Base-by-base conservation (phyloP, 1,140 invertebrate species). In the Aradophagus sp. region DNA sequence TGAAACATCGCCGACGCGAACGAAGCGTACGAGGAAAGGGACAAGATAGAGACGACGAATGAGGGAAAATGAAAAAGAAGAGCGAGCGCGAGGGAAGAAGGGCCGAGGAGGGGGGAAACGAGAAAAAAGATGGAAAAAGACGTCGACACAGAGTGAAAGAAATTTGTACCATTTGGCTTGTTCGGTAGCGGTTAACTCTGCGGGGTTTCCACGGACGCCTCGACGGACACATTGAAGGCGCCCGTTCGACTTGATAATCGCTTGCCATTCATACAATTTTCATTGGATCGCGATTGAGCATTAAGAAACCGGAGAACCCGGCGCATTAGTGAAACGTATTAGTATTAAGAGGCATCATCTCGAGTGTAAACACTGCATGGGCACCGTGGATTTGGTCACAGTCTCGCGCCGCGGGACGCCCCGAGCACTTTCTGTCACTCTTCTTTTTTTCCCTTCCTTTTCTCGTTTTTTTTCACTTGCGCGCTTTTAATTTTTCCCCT, bases 241-340 rank as follows among this genome's bases (percentile, higher is more conserved):
- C 77, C 82, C 83, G 83, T 67, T 86, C 83, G 84, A 85, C 82
- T 84, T 80, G 83, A 86, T 86, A 86, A 86, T 86, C 84, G 84
- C 78, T 76, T 77, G 78, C 78, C 82, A 83, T 84, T 83, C 84
- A 83, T 86, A 81, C 76, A 84, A 80, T 83, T 86, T 85, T 86
- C 84, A 86, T 86, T 86, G 83, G 84, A 86, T 86, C 84, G 82
- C 83, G 82, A 86, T 86, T 84, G 83, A 85, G 84, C 84, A 85
- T 84, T 85, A 85, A 85, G 80, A 71, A 78, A 77, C 72, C 71
- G 69, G 75, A 69, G 65, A 76, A 75, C 75, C 66, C 58, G 73
- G 55, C 62, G 73, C 73, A 77, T 79, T 77, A 74, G 62, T 66
- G 50, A 44, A 69, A 72, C 81, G 79, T 81, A 84, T 86, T 86